A percentile compares a stretch with the other conserved stretches of the same genome.
These are phyloP conservation scores for Pherbina coryleti DNA, from an alignment of 2,888 invertebrate species.

Conservation along the genomic window DNA sequence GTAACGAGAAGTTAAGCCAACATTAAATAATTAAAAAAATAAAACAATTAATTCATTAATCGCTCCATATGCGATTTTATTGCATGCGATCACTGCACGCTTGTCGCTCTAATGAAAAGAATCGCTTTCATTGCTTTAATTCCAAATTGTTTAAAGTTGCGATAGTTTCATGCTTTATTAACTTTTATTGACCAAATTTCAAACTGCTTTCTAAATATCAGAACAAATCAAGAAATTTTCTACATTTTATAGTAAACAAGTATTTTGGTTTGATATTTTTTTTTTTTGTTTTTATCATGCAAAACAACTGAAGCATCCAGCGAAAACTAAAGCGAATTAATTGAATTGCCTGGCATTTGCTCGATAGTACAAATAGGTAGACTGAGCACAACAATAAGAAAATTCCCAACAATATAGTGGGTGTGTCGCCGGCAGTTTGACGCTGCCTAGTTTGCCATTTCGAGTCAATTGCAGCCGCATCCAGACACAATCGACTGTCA, in stretches of 20 bases:
- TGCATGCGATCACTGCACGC: neutral
- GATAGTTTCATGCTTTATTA: neutral
- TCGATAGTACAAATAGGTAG: neutral
- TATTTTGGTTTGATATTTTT: neutral
- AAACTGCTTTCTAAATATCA: neutral
- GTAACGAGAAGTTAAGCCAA: no score
- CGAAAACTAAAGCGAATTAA: no score
- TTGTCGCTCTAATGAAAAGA: neutral
- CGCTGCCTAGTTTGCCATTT: neutral
- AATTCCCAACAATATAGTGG: constrained; percentile 4
- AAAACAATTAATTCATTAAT: no score
- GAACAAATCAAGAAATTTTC: neutral
- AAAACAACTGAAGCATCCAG: no score
- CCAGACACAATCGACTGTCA: constrained; percentile 14
- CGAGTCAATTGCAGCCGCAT: constrained; percentile 15
- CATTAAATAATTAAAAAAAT: no score
- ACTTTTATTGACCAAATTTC: neutral
- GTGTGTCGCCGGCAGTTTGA: constrained; percentile 21
- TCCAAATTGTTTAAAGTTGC: neutral
- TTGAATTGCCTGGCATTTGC: neutral
- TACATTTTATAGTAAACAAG: neutral
- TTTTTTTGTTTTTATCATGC: no score
- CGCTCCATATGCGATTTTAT: no score
- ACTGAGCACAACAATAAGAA: neutral
- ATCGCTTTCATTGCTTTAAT: neutral